Evolutionary conservation across 53 echinoderm and acorn worm species (phyloP).

Genomic region (Temnopleurus reevesii): DNA sequence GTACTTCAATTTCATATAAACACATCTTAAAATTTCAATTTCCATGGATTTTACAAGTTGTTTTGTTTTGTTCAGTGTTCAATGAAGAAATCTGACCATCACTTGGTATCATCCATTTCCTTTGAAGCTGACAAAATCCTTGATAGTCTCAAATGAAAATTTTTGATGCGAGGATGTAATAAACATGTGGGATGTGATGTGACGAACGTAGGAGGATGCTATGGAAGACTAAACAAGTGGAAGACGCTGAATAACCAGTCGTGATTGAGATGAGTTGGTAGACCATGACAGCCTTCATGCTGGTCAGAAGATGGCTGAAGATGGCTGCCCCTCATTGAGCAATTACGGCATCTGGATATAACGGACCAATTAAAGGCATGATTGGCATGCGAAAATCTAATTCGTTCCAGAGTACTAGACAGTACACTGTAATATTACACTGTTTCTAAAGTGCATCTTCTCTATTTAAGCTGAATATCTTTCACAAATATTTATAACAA

Average conservation of each 20-base stretch:
- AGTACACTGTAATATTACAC: too few species aligned
- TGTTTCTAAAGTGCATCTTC: too few species aligned
- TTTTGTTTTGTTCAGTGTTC: too few species aligned
- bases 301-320: conserved; percentile 1
- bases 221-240: not conserved
- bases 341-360: conserved; percentile 7
- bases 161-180: not conserved
- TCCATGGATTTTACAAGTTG: too few species aligned
- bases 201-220: too few species aligned
- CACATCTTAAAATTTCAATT: too few species aligned
- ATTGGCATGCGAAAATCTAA: not conserved
- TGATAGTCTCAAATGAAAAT: not conserved
- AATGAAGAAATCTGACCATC: too few species aligned
- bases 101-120: too few species aligned
- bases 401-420: not conserved
- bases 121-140: not conserved
- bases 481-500: too few species aligned
- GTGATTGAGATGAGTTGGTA: not conserved
- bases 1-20: too few species aligned
- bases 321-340: not conserved
- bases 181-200: too few species aligned
- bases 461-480: too few species aligned
- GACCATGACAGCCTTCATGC: not conserved
- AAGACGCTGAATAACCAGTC: not conserved
- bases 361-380: not conserved